Percentiles rank a stretch among this genome's conserved stretches.
Conservation (phyloP, 2,888 invertebrate genomes). For the Anthoptus insignis region DNA sequence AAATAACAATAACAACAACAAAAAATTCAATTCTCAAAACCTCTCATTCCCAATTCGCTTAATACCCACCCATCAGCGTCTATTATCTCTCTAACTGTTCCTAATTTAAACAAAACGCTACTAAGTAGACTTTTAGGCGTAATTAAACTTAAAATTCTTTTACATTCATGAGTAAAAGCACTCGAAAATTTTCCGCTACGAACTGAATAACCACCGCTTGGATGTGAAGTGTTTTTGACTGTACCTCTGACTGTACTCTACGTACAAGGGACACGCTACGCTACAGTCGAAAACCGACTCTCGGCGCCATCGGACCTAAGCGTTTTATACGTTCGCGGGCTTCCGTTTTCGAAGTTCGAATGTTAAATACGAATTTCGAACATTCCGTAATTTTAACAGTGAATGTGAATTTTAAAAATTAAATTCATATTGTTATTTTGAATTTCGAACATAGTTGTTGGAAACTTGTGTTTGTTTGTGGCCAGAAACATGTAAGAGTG, state of each 20-base stretch:
- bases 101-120: slow-evolving; percentile 15
- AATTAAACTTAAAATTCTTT: slow-evolving; percentile 19
- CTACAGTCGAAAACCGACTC: slow-evolving; percentile 49
- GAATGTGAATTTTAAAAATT: too few relatives aligned
- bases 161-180: slow-evolving; percentile 19
- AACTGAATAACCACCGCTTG: slow-evolving; percentile 7
- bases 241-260: too few relatives aligned
- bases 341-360: slow-evolving; percentile 26
- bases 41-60: background rate
- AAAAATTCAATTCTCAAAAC: background rate
- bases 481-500: too few relatives aligned
- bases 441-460: background rate
- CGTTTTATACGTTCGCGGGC: slow-evolving; percentile 17
- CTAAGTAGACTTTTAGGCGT: slow-evolving; percentile 24
- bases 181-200: slow-evolving; percentile 44
- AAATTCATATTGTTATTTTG: too few relatives aligned
- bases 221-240: slow-evolving; percentile 8
- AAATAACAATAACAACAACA: background rate
- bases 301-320: slow-evolving; percentile 42
- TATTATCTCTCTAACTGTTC: slow-evolving; percentile 1
- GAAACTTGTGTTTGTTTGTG: too few relatives aligned
- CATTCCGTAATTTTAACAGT: too few relatives aligned
- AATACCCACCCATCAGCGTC: slow-evolving; percentile 4
- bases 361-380: slow-evolving; percentile 5
- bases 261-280: too few relatives aligned